These are phyloP conservation scores for Cybosia mesomella DNA, from an alignment of 2,888 invertebrate genomes.

Conservation along the genomic window DNA sequence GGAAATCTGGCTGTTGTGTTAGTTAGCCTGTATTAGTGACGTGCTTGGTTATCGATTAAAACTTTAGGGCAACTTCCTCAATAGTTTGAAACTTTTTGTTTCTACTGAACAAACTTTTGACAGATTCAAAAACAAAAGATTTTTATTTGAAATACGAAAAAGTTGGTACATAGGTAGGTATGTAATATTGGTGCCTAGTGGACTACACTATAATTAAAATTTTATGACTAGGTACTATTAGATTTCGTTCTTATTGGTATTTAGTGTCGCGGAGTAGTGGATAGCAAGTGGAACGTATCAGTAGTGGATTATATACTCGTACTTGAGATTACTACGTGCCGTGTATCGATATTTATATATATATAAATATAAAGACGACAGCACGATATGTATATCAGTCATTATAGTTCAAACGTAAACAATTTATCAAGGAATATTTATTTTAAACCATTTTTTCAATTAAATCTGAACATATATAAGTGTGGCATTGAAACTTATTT, in stretches of 20 bases:
- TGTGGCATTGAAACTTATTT: background rate
- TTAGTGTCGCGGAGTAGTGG: conserved; percentile 22
- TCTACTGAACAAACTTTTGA: conserved; percentile 3
- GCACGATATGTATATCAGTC: conserved; percentile 41
- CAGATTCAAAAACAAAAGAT: conserved; percentile 4
- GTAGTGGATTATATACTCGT: conserved; percentile 30
- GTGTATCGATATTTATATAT: conserved; percentile 53
- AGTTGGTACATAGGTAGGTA: background rate
- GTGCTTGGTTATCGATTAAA: background rate
- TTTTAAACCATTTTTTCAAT: background rate
- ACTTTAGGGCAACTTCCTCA: background rate
- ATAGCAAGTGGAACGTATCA: conserved; percentile 29
- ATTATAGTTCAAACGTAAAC: conserved; percentile 36
- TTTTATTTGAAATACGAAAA: conserved; percentile 4
- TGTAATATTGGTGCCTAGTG: conserved; percentile 13
- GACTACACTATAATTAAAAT: conserved; percentile 19
- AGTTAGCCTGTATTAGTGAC: conserved; percentile 15
- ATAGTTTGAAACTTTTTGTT: conserved; percentile 7
- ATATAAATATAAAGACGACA: conserved; percentile 41
- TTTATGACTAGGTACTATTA: conserved; percentile 23
- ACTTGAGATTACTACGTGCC: conserved; percentile 35
- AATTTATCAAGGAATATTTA: background rate
- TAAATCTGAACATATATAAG: background rate
- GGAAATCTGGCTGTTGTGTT: conserved; percentile 55
- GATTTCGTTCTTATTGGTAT: conserved; percentile 23